A percentile compares a stretch with the other conserved stretches of the same genome.
Conservation (phyloP, 2,113 vertebrate species). For the Rhabdornis inornatus region DNA sequence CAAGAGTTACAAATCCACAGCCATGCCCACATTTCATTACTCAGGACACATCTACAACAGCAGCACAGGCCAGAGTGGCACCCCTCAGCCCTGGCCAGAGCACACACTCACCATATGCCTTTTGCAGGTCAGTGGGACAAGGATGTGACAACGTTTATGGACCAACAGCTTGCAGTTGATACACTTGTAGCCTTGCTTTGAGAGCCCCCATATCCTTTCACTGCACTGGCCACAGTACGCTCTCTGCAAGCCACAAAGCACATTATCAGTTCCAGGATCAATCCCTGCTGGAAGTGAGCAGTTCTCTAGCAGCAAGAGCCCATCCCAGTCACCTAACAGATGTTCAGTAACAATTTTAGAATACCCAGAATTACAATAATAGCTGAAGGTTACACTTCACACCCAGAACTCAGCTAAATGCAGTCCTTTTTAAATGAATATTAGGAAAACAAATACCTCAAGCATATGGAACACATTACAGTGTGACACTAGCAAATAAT, state of each 20-base stretch:
- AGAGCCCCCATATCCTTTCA: constrained; percentile 98
- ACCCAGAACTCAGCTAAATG: background rate
- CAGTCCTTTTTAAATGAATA: background rate
- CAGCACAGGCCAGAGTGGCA: background rate
- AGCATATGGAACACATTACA: background rate
- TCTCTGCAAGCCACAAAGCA: constrained; percentile 70
- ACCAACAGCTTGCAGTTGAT: constrained; percentile 97
- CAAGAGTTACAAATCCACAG: fast-evolving
- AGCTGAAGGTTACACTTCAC: background rate
- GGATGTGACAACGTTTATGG: constrained; percentile 97
- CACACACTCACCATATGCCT: constrained; percentile 92
- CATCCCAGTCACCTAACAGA: background rate
- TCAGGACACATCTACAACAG: fast-evolving
- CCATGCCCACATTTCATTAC: fast-evolving
- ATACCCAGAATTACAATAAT: background rate
- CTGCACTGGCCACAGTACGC: constrained; percentile 95
- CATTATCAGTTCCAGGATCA: background rate
- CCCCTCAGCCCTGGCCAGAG: fast-evolving
- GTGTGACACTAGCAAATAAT: background rate
- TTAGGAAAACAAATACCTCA: background rate
- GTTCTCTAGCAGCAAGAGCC: background rate
- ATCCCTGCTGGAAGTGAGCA: background rate
- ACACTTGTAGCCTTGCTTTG: constrained; percentile 97
- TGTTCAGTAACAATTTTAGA: background rate
- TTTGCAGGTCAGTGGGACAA: constrained; percentile 92